Conservation (phyloP, 2,113 vertebrate genomes). For the Forbesichthys papilliferus region DNA sequence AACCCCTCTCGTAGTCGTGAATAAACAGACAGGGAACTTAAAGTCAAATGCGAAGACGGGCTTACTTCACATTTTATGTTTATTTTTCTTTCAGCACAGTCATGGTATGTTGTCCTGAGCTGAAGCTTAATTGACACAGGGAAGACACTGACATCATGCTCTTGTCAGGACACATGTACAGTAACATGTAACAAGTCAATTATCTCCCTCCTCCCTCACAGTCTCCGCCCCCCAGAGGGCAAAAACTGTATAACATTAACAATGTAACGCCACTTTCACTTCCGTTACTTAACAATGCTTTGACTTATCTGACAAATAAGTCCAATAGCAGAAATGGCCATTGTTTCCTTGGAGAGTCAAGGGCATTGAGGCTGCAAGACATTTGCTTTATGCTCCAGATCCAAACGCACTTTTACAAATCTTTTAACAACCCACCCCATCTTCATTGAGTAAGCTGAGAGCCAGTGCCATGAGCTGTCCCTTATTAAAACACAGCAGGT, state of each 20-base stretch:
- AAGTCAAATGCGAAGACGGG: conserved; percentile 38
- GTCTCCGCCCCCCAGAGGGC: conserved; percentile 6
- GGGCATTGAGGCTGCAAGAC: neutral
- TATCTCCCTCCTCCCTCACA: neutral
- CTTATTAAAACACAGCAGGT: conserved; percentile 30
- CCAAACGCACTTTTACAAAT: conserved; percentile 22
- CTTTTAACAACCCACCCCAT: conserved; percentile 20
- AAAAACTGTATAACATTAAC: conserved; percentile 30
- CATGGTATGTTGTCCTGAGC: conserved; percentile 36
- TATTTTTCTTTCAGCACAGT: conserved; percentile 47
- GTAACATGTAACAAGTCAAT: conserved; percentile 7
- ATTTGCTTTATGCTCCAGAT: neutral
- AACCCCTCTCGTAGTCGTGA: conserved; percentile 1
- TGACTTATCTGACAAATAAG: neutral
- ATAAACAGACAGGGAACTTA: neutral
- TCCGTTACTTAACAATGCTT: conserved; percentile 27
- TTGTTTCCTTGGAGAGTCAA: neutral
- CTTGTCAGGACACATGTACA: conserved; percentile 14
- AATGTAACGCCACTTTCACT: conserved; percentile 45
- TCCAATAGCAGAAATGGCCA: neutral
- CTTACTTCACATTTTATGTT: conserved; percentile 48
- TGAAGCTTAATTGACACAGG: conserved; percentile 7
- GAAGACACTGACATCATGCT: neutral
- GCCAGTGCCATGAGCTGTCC: conserved; percentile 27
- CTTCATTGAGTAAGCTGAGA: conserved; percentile 33